A percentile compares a stretch with the other conserved stretches of the same genome.
These are phyloP conservation scores for Trachurus trachurus DNA, from an alignment of 2,797 vertebrate genomes.

Conservation along the genomic window DNA sequence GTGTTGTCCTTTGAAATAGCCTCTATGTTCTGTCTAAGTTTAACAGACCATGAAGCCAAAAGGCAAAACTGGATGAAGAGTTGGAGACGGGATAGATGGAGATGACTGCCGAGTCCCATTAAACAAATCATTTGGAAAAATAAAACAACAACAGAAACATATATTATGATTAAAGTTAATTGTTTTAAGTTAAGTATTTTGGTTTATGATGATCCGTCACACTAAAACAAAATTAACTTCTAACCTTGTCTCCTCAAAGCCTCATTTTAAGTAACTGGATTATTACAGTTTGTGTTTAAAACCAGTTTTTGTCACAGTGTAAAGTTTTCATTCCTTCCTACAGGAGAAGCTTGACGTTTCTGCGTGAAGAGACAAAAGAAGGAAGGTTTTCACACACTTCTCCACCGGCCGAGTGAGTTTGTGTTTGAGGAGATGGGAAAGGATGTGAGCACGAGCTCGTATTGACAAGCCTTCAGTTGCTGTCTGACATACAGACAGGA, in stretches of 20 bases:
- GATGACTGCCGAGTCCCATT: not conserved
- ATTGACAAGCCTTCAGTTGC: slow-evolving; percentile 85
- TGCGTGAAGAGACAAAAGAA: not conserved
- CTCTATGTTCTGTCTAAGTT: not conserved
- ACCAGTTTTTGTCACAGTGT: not conserved
- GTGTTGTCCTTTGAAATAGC: slow-evolving; percentile 76
- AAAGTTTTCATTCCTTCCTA: not conserved
- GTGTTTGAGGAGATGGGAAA: slow-evolving; percentile 77
- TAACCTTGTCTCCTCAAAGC: not conserved
- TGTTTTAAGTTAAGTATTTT: not conserved
- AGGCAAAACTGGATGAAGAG: slow-evolving; percentile 6
- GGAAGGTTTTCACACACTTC: not conserved
- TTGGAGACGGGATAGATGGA: slow-evolving; percentile 3
- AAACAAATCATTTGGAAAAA: slow-evolving; percentile 10
- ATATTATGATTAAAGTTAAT: slow-evolving; percentile 1
- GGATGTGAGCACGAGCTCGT: slow-evolving; percentile 76
- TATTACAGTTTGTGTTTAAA: not conserved
- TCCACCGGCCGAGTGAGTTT: slow-evolving; percentile 46
- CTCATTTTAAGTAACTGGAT: not conserved
- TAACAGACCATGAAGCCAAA: not conserved
- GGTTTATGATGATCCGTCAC: not conserved
- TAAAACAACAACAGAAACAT: not conserved
- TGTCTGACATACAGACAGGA: slow-evolving; percentile 81
- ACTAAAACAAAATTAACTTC: slow-evolving; percentile 3
- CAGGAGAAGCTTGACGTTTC: not conserved